Base-by-base conservation (phyloP, 2,797 vertebrate genomes). In the Sebastiscus tertius region DNA sequence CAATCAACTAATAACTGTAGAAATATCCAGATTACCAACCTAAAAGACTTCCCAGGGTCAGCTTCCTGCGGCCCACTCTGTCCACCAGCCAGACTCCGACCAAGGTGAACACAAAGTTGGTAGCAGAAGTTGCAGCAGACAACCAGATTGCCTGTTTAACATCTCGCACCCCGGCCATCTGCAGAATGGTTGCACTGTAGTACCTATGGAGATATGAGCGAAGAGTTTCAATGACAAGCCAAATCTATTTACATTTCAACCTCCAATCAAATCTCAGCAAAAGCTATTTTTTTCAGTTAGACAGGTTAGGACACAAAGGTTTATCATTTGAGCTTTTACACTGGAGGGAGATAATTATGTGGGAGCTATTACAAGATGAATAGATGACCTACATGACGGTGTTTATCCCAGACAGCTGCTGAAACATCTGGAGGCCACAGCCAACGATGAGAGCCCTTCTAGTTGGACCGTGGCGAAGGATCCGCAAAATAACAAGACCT, bases 131-230 rank as follows among this genome's bases (percentile, higher is more conserved):
- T 5, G 96, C 94, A 0, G 97, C 96, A 2, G 99, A 93, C 88
- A 99, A 94, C 99, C 99, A 99, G 91, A 99, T 99, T 1, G 99
- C 98, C 34, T 95, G 95, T 68, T 94, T 97, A 56, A 97, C 97
- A 0, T 99, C 96, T 75, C 96, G 95, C 61, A 99, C 97, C 18
- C 99, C 99, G 0, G 97, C 96, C 99, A 99, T 99, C 95, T 99
- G 99, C 88, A 99, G 95, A 85, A 99, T 99, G 80, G 99, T 99
- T n/a, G 99, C 98, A 31, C 98, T 99, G 94, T 99, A 99, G 91
- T 99, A 99, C 99, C 99, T 99, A 46, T 46, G 39, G 0, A 26
- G 4, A 79, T 31, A 0, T 13, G 0, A 77, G 70, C 26, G 16
- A 63, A 24, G n/a, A 66, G 42, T 31, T 29, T 68, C 12, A 64